Evolutionary conservation across 2,113 vertebrate genomes (phyloP).

Genomic region (Hyaena hyaena): DNA sequence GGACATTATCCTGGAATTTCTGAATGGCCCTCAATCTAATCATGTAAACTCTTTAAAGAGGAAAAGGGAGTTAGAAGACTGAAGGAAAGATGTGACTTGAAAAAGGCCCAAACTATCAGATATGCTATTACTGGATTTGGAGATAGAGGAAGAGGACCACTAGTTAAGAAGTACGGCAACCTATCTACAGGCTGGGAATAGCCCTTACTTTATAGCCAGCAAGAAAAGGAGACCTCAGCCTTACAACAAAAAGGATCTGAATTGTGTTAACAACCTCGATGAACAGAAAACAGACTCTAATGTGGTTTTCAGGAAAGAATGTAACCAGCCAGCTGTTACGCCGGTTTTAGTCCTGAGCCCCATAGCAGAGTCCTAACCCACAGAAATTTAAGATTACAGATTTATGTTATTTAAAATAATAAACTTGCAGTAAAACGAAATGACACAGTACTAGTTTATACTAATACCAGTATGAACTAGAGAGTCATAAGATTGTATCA

Average conservation of each 20-base stretch:
- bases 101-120: background rate
- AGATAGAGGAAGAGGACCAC: background rate
- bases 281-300: background rate
- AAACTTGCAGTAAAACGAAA: background rate
- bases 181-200: background rate
- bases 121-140: background rate
- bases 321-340: background rate
- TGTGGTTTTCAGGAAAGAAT: background rate
- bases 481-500: background rate
- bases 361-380: background rate
- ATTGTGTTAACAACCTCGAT: background rate
- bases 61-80: background rate
- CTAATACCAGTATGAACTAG: background rate
- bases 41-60: background rate
- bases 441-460: background rate
- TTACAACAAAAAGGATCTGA: background rate
- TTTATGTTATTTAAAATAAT: background rate
- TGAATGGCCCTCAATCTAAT: background rate
- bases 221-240: background rate
- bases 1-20: background rate
- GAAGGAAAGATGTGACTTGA: background rate
- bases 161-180: background rate
- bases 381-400: background rate
- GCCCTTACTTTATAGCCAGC: background rate
- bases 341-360: background rate